Conservation (phyloP, 1,140 invertebrate species). For the Sesamia nonagrioides region DNA sequence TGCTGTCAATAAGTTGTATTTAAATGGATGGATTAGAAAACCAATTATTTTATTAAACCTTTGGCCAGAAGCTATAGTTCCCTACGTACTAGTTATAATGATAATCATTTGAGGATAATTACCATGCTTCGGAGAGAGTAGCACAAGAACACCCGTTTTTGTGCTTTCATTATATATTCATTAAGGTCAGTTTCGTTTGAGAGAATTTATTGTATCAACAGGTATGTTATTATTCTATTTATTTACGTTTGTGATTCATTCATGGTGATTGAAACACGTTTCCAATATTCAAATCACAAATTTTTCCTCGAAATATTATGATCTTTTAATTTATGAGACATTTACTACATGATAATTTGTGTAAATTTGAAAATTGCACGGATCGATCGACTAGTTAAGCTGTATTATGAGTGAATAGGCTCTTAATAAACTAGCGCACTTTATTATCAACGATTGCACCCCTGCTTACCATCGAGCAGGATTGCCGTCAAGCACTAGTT, state of each 20-base stretch:
- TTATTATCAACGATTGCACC: no score
- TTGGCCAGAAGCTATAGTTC: neutral
- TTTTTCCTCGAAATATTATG: no score
- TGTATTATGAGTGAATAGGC: no score
- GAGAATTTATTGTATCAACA: neutral
- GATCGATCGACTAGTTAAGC: no score
- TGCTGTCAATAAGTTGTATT: neutral
- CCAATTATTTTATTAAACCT: neutral
- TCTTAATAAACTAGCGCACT: no score
- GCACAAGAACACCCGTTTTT: constrained; percentile 14
- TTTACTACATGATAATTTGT: no score
- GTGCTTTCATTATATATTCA: constrained; percentile 36
- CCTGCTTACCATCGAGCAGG: no score
- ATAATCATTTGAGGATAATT: neutral
- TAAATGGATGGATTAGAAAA: neutral
- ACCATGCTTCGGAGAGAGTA: constrained; percentile 6
- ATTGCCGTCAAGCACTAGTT: no score
- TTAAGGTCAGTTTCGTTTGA: constrained; percentile 12
- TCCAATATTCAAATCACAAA: no score
- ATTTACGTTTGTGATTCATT: neutral
- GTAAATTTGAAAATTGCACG: no score
- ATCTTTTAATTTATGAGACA: no score
- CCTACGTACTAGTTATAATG: neutral
- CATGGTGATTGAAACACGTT: no score
- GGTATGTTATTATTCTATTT: constrained; percentile 17